Evolutionary conservation across 2,888 invertebrate species (phyloP), one percentile per base, ranked within the genome.

Genomic region (Microctonus brassicae): DNA sequence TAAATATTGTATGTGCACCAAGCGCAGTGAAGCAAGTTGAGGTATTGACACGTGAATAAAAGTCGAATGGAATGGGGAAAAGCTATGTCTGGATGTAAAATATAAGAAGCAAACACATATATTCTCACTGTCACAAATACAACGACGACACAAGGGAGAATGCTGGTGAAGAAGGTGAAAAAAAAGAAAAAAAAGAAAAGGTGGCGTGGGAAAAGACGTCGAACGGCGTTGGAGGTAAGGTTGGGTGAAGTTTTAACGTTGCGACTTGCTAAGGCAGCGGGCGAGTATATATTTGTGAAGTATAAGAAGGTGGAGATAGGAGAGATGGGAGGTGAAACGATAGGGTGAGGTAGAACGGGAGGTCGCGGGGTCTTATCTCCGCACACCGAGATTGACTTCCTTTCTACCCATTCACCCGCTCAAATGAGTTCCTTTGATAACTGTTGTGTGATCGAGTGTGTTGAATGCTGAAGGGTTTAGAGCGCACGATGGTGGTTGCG

Each of bases 341-440:
- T 73, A 61, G 73, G 70, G 73, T 71, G 70, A 76, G 77, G 79
- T 47, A 17, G 47, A n/a, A 47, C 20, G 47, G 80, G 80, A 79
- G 81, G 80, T 80, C 81, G 79, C 78, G 76, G 72, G 77, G 83
- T 83, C 85, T 86, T 86, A 87, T 87, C 86, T 87, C 85, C 84
- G 85, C 82, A 81, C 81, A 80, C 82, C 83, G 84, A 87, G 86
- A 87, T 87, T 86, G 86, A 86, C 86, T 86, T 86, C 85, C 86
- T 86, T 86, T 86, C 86, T 85, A 84, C 80, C 85, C 82, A 86
- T 84, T 84, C 86, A 86, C 77, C 82, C 84, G 85, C 85, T 86
- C 86, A 84, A 86, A 86, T 86, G 76, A 87, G 86, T 87, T 87
- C 86, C 86, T 87, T 87, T 87, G 86, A 86, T 87, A 86, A 86